phyloP scores from a whole-genome alignment of 2,888 invertebrate genomes.

The Drosophila robusta region DNA sequence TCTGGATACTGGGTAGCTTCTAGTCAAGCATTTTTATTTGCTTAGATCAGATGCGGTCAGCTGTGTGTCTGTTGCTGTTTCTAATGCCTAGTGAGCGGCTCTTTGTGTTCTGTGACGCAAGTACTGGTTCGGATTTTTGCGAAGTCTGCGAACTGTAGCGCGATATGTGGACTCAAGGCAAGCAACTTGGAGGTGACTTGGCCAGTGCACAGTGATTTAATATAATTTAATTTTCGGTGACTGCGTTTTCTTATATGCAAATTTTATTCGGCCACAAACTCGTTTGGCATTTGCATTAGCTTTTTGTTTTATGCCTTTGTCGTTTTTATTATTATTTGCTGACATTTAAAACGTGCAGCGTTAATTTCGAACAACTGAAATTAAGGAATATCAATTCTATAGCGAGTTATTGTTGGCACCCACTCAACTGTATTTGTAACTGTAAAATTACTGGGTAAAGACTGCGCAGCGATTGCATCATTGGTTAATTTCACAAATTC shows the following conservation, averaged over 20 bases:
- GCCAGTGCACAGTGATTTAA: conserved; percentile 46
- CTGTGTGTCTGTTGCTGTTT: conserved; percentile 10
- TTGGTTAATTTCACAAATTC: conserved; percentile 71
- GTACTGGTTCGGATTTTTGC: conserved; percentile 14
- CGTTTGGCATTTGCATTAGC: conserved; percentile 59
- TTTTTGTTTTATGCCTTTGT: conserved; percentile 14
- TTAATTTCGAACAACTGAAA: conserved; percentile 34
- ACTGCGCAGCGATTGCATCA: conserved; percentile 62
- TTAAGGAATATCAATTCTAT: conserved; percentile 7
- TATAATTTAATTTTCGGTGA: conserved; percentile 53
- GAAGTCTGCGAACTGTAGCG: conserved; percentile 51
- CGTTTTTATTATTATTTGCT: conserved; percentile 19
- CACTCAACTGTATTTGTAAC: conserved; percentile 30
- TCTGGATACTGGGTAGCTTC: conserved; percentile 1
- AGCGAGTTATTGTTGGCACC: conserved; percentile 22
- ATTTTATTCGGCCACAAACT: conserved; percentile 50
- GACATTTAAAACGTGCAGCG: conserved; percentile 62
- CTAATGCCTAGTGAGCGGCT: conserved; percentile 32
- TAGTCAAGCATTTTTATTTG: neutral
- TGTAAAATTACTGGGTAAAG: conserved; percentile 10
- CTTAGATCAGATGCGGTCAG: conserved; percentile 12
- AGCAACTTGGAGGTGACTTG: conserved; percentile 43
- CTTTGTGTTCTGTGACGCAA: conserved; percentile 43
- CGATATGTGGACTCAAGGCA: conserved; percentile 60
- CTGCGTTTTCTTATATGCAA: conserved; percentile 49